Conservation (phyloP, 2,888 invertebrate genomes). For the Ophion slaviceki region DNA sequence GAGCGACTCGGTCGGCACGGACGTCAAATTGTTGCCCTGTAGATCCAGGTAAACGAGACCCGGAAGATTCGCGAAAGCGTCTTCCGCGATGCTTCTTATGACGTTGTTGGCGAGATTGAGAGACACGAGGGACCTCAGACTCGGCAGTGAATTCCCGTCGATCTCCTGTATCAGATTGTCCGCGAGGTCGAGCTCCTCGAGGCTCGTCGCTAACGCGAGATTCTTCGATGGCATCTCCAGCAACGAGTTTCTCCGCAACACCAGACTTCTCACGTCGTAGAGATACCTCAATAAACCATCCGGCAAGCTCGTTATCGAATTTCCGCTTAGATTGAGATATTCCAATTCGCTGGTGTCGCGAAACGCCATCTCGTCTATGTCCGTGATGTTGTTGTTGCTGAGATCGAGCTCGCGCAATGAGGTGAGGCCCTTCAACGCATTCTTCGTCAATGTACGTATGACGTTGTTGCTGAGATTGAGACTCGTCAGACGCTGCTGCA, state of each 20-base stretch:
- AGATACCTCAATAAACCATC: constrained; percentile 89
- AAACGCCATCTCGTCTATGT: constrained; percentile 90
- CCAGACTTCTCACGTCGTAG: constrained; percentile 88
- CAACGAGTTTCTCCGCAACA: constrained; percentile 91
- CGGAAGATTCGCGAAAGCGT: constrained; percentile 90
- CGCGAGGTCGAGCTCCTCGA: constrained; percentile 91
- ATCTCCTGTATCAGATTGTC: constrained; percentile 92
- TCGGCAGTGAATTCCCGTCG: constrained; percentile 89
- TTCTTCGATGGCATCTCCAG: constrained; percentile 90
- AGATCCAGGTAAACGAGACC: constrained; percentile 90
- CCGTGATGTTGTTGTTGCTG: constrained; percentile 91
- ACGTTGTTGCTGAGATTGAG: constrained; percentile 92
- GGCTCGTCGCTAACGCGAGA: constrained; percentile 87
- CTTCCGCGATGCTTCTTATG: constrained; percentile 88
- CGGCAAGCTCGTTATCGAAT: constrained; percentile 90
- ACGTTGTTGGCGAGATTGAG: constrained; percentile 91
- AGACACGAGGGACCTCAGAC: constrained; percentile 88
- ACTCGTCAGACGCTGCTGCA: constrained; percentile 89
- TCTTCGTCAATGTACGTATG: constrained; percentile 89
- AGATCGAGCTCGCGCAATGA: constrained; percentile 89
- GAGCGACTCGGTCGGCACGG: constrained; percentile 90
- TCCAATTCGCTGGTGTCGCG: constrained; percentile 90
- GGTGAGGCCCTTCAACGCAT: constrained; percentile 90
- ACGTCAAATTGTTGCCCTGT: constrained; percentile 92
- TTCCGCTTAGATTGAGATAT: constrained; percentile 90